phyloP scores from a whole-genome alignment of 2,797 vertebrate genomes.

The Antennarius maculatus region DNA sequence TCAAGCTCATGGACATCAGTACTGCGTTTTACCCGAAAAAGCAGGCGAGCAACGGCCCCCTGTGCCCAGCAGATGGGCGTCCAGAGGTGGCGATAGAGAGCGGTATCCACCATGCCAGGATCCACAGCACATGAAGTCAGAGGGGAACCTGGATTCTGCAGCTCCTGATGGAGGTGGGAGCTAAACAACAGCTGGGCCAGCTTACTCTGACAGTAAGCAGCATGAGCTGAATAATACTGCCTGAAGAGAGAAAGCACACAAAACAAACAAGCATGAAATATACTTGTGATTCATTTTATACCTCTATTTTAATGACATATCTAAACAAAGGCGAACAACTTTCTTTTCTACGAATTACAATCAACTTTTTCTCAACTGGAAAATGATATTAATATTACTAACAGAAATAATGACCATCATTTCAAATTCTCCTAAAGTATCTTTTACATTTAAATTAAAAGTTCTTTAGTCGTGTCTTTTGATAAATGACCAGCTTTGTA shows the following conservation, averaged over 20 bases:
- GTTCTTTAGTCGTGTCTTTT: too few species aligned
- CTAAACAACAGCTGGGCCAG: slow-evolving; percentile 90
- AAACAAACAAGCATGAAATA: background rate
- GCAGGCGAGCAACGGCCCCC: slow-evolving; percentile 70
- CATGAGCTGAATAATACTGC: slow-evolving; percentile 83
- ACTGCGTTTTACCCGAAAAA: slow-evolving; percentile 84
- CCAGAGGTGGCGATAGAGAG: slow-evolving; percentile 86
- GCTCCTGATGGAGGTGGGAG: slow-evolving; percentile 84
- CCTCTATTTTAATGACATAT: too few species aligned
- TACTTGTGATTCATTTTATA: background rate
- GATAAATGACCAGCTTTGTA: too few species aligned
- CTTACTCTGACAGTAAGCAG: slow-evolving; percentile 90
- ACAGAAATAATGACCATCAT: too few species aligned
- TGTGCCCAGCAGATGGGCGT: slow-evolving; percentile 74
- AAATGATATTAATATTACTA: too few species aligned
- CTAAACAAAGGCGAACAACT: too few species aligned
- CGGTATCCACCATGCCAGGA: slow-evolving; percentile 90
- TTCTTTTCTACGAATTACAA: too few species aligned
- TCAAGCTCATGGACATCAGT: background rate
- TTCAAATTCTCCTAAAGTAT: too few species aligned
- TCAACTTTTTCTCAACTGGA: too few species aligned
- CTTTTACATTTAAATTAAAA: too few species aligned
- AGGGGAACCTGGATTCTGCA: slow-evolving; percentile 75
- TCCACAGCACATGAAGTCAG: slow-evolving; percentile 88
- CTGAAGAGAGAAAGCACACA: slow-evolving; percentile 50